Base-by-base conservation (phyloP, 2,797 vertebrate species). In the Esox lucius region DNA sequence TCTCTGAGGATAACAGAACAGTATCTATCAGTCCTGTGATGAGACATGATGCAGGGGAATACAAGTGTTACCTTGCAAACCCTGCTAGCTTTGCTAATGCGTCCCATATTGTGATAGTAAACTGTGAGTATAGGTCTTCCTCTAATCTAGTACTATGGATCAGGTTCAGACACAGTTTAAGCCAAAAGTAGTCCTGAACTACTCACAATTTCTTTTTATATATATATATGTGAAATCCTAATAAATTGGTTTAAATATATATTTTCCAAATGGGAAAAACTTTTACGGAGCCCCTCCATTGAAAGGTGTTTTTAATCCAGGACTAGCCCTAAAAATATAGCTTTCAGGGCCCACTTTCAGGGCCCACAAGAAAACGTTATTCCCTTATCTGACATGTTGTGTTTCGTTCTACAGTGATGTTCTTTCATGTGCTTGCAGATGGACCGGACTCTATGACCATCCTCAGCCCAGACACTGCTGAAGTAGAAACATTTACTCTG, bases 401-500 rank as follows among this genome's bases (percentile, higher is more conserved):
- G 17, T 31, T 22, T 61, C 61, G n/a, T 28, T 22, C 35, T 62
- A 56, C 67, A 70, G 28, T 17, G 66, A 1, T 16, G 26, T 9
- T 26, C n/a, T 33, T 24, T 46, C 42, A 1, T n/a, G 26, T 49
- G 64, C 46, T 80, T 65, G 16, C 59, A 87, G 86, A 83, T 80
- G 82, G 82, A 11, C 84, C 86, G 65, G 66, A 70, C 4, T 1
- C 64, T 22, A 71, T 73, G 28, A 9, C 0, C 22, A 77, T 85
- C 16, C 5, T 77, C 24, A 80, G 72, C 7, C 16, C 0, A 24
- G 1, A n/a, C 1, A 67, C 17, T 6, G 15, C 76, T 5, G 62
- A 75, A 5, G 33, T 75, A 16, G 79, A 73, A 3, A 67, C 79
- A 16, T 49, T 51, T 22, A 71, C 81, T 46, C 59, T 81, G 16